These are phyloP conservation scores for Pachycephus smyrnensis DNA, from an alignment of 2,888 invertebrate genomes.

Conservation along the genomic window DNA sequence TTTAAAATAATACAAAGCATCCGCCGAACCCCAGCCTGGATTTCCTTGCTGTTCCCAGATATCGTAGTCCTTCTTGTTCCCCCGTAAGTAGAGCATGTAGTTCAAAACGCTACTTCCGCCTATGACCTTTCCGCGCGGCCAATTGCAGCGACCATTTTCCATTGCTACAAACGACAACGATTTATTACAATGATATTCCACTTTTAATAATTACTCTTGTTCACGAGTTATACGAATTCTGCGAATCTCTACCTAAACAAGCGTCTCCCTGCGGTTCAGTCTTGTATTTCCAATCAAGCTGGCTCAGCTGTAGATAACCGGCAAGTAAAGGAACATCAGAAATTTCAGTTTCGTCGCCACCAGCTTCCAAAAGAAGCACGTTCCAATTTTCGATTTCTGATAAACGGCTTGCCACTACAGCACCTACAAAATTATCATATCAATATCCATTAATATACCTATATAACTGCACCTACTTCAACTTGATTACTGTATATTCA, in stretches of 20 bases:
- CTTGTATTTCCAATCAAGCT: conserved; percentile 93
- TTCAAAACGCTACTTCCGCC: conserved; percentile 92
- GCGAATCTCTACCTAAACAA: conserved; percentile 76
- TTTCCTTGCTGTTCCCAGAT: conserved; percentile 89
- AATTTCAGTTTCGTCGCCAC: conserved; percentile 91
- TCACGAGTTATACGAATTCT: not conserved
- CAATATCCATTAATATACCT: no score
- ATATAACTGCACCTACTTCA: not conserved
- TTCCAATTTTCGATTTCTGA: conserved; percentile 85
- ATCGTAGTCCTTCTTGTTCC: conserved; percentile 91
- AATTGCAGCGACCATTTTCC: conserved; percentile 87
- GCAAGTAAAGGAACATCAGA: conserved; percentile 90
- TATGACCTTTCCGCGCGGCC: conserved; percentile 92
- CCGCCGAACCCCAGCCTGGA: conserved; percentile 87
- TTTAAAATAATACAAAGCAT: conserved; percentile 86
- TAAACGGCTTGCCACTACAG: conserved; percentile 86
- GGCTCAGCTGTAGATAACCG: conserved; percentile 86
- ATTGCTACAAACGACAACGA: conserved; percentile 73
- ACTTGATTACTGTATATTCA: not conserved
- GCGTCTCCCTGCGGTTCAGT: conserved; percentile 87
- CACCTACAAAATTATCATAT: conserved; percentile 69
- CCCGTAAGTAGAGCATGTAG: conserved; percentile 91
- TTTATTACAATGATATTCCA: not conserved
- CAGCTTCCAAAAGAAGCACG: conserved; percentile 85
- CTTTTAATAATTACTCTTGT: not conserved